A percentile compares a stretch with the other conserved stretches of the same genome.
Evolutionary conservation across 2,113 vertebrate species (phyloP).

Genomic region (Odocoileus hemionus): DNA sequence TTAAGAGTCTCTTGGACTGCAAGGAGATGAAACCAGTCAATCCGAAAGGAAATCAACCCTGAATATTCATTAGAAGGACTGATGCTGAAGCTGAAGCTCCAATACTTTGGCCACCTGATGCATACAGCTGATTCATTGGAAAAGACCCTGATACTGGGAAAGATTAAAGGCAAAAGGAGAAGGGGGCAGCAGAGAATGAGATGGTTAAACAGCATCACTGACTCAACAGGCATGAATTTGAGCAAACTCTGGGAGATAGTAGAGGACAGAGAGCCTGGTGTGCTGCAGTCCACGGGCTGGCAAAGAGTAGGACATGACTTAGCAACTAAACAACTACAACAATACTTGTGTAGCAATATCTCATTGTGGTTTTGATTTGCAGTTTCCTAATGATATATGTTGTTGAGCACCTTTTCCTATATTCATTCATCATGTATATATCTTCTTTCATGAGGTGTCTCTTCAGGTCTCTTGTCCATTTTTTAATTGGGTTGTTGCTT

Average conservation of each 20-base stretch:
- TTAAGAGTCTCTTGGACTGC: background rate
- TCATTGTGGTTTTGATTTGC: background rate
- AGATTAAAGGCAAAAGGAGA: background rate
- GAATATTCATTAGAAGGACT: background rate
- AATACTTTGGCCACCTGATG: background rate
- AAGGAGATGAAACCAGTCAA: background rate
- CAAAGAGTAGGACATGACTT: background rate
- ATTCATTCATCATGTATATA: background rate
- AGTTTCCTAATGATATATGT: background rate
- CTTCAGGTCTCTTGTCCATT: background rate
- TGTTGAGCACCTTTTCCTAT: background rate
- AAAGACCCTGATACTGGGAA: background rate
- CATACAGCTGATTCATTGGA: background rate
- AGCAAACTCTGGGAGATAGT: background rate
- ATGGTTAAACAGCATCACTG: background rate
- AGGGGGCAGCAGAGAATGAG: background rate
- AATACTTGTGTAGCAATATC: background rate
- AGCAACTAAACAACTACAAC: background rate
- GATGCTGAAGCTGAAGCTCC: background rate
- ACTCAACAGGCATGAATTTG: background rate
- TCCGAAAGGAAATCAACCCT: background rate
- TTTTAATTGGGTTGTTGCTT: background rate
- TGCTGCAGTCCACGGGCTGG: background rate
- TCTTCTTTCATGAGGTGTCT: background rate
- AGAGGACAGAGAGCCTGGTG: background rate